These are phyloP conservation scores for Patiria miniata DNA, from an alignment of 35 echinoderm and acorn worm species.

Conservation along the genomic window DNA sequence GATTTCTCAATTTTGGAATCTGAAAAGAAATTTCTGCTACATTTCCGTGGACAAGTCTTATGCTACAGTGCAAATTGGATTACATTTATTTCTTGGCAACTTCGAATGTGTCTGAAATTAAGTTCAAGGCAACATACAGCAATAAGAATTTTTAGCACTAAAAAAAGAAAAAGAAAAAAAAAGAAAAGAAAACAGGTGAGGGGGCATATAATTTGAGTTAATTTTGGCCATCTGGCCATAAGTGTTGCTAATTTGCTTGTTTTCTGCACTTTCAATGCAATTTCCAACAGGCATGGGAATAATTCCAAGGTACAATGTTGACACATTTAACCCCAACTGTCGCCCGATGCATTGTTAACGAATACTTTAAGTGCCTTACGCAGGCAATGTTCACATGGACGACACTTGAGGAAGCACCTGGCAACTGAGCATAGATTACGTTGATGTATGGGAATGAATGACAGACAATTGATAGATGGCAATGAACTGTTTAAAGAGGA, in stretches of 20 bases:
- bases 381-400: neutral
- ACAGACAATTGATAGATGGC: neutral
- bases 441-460: neutral
- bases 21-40: slow-evolving; percentile 19
- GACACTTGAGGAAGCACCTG: neutral
- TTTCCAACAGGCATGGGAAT: neutral
- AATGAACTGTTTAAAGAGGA: neutral
- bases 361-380: neutral
- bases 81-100: neutral
- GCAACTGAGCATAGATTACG: neutral
- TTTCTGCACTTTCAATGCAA: neutral
- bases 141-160: too few relatives aligned
- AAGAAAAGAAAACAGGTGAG: too few relatives aligned
- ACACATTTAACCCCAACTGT: slow-evolving; percentile 15
- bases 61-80: neutral
- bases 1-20: neutral
- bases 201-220: too few relatives aligned
- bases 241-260: too few relatives aligned
- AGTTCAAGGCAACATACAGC: neutral
- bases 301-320: neutral
- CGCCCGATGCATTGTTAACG: neutral
- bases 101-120: neutral
- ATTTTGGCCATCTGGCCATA: too few relatives aligned
- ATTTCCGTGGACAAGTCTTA: neutral
- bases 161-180: too few relatives aligned